Evolutionary conservation across 2,888 invertebrate genomes (phyloP).

Genomic region (Hemistola chrysoprasaria): DNA sequence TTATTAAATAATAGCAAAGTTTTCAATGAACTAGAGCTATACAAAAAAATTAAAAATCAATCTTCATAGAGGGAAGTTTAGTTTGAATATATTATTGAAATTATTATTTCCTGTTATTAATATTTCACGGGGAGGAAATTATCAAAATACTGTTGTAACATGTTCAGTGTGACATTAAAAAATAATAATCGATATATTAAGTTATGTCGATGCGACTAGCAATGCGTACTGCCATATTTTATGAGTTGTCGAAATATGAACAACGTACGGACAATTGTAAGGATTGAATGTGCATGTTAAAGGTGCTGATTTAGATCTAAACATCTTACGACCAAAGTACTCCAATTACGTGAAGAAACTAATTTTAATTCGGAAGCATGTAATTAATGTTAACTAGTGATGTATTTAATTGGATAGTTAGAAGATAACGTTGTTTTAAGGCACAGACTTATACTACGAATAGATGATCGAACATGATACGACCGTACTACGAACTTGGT

Average conservation of each 20-base stretch:
- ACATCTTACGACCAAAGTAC: constrained; percentile 20
- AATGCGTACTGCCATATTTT: constrained; percentile 72
- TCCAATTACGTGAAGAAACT: constrained; percentile 7
- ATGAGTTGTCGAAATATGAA: constrained; percentile 60
- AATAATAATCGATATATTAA: constrained; percentile 6
- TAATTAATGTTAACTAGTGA: neutral
- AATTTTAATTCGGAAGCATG: constrained; percentile 9
- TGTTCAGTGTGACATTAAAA: constrained; percentile 10
- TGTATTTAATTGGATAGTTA: too few relatives aligned
- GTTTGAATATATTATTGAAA: too few relatives aligned
- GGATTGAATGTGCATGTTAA: constrained; percentile 21
- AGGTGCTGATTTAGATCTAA: constrained; percentile 25
- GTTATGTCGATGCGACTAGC: constrained; percentile 30
- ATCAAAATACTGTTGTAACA: constrained; percentile 10
- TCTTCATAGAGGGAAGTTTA: too few relatives aligned
- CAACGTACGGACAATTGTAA: constrained; percentile 47
- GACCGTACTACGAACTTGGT: too few relatives aligned
- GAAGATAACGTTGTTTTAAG: too few relatives aligned
- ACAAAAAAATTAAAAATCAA: too few relatives aligned
- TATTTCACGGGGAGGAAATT: too few relatives aligned
- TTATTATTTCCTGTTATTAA: too few relatives aligned
- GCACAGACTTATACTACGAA: too few relatives aligned
- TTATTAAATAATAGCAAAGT: too few relatives aligned
- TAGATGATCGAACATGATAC: too few relatives aligned
- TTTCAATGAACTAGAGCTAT: too few relatives aligned